Evolutionary conservation across 2,113 vertebrate species (phyloP).

Genomic region (Bolborhynchus lineola): DNA sequence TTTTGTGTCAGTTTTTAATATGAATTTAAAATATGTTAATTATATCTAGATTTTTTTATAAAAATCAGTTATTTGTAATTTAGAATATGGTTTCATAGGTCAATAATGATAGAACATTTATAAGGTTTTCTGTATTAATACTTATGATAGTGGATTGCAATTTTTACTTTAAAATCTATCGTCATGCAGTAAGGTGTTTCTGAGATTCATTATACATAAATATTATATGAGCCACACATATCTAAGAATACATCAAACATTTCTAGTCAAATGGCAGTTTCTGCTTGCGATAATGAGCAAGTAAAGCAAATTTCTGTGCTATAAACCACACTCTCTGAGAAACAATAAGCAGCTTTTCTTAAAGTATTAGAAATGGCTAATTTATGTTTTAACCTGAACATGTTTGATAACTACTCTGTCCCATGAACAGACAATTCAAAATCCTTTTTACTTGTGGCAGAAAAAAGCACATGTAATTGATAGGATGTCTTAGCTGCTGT

Average conservation of each 20-base stretch:
- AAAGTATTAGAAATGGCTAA: background rate
- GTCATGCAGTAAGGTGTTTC: background rate
- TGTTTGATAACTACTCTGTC: background rate
- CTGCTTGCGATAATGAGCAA: background rate
- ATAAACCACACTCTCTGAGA: background rate
- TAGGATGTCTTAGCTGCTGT: background rate
- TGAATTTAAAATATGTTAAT: background rate
- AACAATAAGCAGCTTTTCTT: slow-evolving; percentile 7
- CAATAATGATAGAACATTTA: background rate
- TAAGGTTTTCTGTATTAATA: background rate
- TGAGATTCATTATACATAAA: background rate
- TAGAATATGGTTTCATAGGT: background rate
- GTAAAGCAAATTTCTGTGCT: background rate
- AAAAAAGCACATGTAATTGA: background rate
- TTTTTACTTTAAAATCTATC: background rate
- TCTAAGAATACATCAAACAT: background rate
- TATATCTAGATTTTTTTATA: background rate
- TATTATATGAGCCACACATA: background rate
- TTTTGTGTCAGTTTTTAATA: background rate
- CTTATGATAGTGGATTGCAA: background rate
- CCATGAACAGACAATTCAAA: background rate
- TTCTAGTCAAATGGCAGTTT: background rate
- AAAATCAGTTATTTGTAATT: background rate
- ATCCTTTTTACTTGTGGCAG: background rate
- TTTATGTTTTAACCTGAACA: slow-evolving; percentile 7